These are phyloP conservation scores for Patagioenas fasciata DNA, from an alignment of 2,113 vertebrate genomes.

Conservation along the genomic window DNA sequence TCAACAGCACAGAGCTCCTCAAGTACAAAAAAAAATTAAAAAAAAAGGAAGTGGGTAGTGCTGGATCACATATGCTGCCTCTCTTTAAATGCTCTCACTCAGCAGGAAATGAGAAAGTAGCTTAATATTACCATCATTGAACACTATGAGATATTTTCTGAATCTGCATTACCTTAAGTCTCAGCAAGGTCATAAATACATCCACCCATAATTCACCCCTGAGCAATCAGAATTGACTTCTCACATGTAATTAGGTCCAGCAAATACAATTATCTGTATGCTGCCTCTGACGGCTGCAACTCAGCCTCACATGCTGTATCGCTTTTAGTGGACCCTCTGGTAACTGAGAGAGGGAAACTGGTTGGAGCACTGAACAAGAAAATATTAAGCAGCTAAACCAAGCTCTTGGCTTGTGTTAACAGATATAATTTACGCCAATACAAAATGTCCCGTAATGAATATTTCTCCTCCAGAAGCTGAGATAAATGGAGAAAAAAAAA, in stretches of 20 bases:
- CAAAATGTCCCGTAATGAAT: neutral
- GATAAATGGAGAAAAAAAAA: neutral
- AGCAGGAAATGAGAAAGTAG: neutral
- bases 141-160: neutral
- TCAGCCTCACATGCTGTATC: neutral
- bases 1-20: neutral
- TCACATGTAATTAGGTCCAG: neutral
- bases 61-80: accelerated
- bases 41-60: neutral
- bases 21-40: neutral
- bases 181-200: neutral
- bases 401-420: neutral
- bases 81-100: neutral
- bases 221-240: neutral
- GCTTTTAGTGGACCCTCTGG: neutral
- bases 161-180: neutral
- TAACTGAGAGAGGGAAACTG: neutral
- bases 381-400: neutral
- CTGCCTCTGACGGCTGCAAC: neutral
- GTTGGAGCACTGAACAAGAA: neutral
- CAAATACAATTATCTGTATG: neutral
- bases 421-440: neutral
- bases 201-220: neutral
- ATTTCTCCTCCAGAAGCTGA: neutral
- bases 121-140: neutral